Percentiles rank a stretch among this genome's conserved stretches.
Evolutionary conservation across 2,888 invertebrate species (phyloP).

Genomic region (Hecatera dysodea): DNA sequence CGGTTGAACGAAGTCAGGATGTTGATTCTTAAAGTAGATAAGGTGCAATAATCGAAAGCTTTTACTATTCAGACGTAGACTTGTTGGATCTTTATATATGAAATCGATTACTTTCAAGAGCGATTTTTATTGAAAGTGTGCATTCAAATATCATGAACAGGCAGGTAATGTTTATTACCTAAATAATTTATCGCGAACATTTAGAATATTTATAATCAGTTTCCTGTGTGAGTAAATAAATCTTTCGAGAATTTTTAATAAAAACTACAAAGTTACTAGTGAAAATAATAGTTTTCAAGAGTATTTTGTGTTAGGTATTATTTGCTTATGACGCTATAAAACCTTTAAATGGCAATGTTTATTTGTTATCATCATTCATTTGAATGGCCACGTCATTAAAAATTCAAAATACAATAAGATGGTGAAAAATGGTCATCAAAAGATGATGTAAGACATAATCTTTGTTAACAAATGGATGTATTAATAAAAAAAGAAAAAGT

Average conservation of each 20-base stretch:
- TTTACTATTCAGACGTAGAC: not conserved
- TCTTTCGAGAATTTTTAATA: not conserved
- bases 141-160: slow-evolving; percentile 13
- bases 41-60: too few species aligned
- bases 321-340: slow-evolving; percentile 1
- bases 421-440: not conserved
- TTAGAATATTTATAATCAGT: slow-evolving; percentile 11
- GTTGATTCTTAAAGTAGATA: too few species aligned
- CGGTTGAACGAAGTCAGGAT: too few species aligned
- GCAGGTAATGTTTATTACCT: not conserved
- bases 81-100: too few species aligned
- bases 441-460: not conserved
- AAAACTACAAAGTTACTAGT: slow-evolving; percentile 17
- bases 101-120: slow-evolving; percentile 20
- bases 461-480: not conserved
- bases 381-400: slow-evolving; percentile 10
- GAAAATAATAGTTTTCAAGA: slow-evolving; percentile 8
- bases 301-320: not conserved
- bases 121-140: slow-evolving; percentile 21
- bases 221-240: slow-evolving; percentile 27
- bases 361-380: not conserved
- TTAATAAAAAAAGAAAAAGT: not conserved
- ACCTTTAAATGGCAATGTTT: slow-evolving; percentile 13
- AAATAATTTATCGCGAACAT: slow-evolving; percentile 4
- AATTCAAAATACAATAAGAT: slow-evolving; percentile 5